These are phyloP conservation scores for Drosophila grimshawi DNA, from an alignment of 1,140 invertebrate species.

Conservation along the genomic window DNA sequence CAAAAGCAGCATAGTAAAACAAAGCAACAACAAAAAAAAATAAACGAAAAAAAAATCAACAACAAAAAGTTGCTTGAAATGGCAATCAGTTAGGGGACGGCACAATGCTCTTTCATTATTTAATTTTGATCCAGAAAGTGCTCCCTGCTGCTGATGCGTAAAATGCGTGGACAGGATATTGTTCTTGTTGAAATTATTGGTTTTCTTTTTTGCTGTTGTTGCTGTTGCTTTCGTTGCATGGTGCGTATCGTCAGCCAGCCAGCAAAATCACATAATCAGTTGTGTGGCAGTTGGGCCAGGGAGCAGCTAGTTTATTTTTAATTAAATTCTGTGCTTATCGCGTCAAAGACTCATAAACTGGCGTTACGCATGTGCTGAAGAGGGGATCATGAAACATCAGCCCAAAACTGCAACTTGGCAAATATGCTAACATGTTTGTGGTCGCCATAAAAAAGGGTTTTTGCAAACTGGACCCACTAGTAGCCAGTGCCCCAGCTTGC, in stretches of 20 bases:
- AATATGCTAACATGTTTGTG: conserved; percentile 78
- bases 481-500: not conserved
- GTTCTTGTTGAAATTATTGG: conserved; percentile 25
- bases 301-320: conserved; percentile 71
- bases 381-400: conserved; percentile 24
- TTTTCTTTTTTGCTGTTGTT: conserved; percentile 8
- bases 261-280: conserved; percentile 60
- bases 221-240: conserved; percentile 13
- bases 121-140: conserved; percentile 68
- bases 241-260: not conserved
- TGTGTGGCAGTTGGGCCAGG: conserved; percentile 18
- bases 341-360: conserved; percentile 60
- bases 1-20: conserved; percentile 9
- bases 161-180: conserved; percentile 34
- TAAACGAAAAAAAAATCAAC: not conserved
- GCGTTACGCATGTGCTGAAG: conserved; percentile 56
- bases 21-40: conserved; percentile 17
- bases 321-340: conserved; percentile 61
- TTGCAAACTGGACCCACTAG: conserved; percentile 43
- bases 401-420: conserved; percentile 53
- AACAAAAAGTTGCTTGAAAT: not conserved
- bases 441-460: conserved; percentile 65
- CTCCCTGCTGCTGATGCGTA: conserved; percentile 41
- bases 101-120: conserved; percentile 61
- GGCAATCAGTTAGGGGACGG: conserved; percentile 51